Conservation (phyloP, 1,140 invertebrate species). For the Drosophila leontia region DNA sequence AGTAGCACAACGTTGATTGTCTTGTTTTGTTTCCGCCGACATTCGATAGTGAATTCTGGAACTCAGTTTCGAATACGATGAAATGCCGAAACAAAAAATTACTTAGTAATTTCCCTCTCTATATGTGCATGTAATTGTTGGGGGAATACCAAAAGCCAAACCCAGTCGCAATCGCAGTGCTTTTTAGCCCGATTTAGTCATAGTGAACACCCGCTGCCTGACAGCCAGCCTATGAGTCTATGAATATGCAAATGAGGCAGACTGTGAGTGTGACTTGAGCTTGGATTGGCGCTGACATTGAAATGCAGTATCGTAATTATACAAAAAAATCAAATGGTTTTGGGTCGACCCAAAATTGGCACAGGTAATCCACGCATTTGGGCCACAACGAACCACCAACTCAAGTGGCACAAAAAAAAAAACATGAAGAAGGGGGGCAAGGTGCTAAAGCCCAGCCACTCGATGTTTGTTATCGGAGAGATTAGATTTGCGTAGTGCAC, state of each 20-base stretch:
- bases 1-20: constrained; percentile 49
- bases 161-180: constrained; percentile 6
- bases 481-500: constrained; percentile 42
- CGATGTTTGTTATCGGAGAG: constrained; percentile 22
- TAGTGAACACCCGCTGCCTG: constrained; percentile 7
- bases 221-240: background rate
- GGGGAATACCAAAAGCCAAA: constrained; percentile 24
- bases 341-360: constrained; percentile 1
- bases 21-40: constrained; percentile 20
- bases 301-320: constrained; percentile 30
- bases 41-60: background rate
- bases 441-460: constrained; percentile 20
- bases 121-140: constrained; percentile 1
- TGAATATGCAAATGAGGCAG: constrained; percentile 44
- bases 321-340: constrained; percentile 1
- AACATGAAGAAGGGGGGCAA: background rate
- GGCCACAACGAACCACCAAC: background rate
- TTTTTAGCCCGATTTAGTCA: constrained; percentile 7
- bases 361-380: constrained; percentile 2
- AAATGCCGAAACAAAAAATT: constrained; percentile 10
- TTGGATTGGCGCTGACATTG: constrained; percentile 25
- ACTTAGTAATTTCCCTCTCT: constrained; percentile 12
- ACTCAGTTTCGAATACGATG: background rate
- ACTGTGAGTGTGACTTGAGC: background rate
- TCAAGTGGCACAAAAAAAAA: constrained; percentile 20